Base-by-base conservation (phyloP, 2,797 vertebrate species). In the Eidolon dupreanum region DNA sequence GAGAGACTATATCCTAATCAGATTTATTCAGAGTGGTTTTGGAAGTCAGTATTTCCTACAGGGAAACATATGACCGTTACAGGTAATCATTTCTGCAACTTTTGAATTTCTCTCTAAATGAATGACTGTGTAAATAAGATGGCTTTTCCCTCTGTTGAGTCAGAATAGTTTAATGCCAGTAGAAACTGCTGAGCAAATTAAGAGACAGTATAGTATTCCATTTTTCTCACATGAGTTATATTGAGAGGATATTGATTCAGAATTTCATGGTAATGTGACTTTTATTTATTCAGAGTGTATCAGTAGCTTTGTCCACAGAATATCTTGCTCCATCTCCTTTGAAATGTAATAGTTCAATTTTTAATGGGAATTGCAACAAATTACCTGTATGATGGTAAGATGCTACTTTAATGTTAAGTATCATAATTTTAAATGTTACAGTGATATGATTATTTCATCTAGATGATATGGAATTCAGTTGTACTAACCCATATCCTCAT, bases 61-160 rank as follows among this genome's bases (percentile, higher is more conserved):
- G 49, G 81, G 31, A 36, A 71, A 20, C 24, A 43, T 17, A 63
- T 16, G 20, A 71, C 15, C 65, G 13, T 66, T 81, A 51, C 1
- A 81, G 24, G 33, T 84, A 86, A 77, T 94, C 13, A 82, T 89
- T 66, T 84, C 28, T 94, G 68, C 22, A 20, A 83, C 16, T 90
- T 96, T 43, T 73, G 46, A 77, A 66, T 88, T 87, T 89, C 59
- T 81, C 12, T 89, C 41, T 82, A 55, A 68, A 15, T 46, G 4
- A 59, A 8, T 31, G 85, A 87, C 31, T 87, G 24, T 73, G 9
- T 84, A 53, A 94, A 83, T 78, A 96, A 86, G 12, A 36, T 49
- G 16, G 5, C 31, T 46, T 33, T 89, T 66, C 20, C 6, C 20
- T 13, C 1, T 46, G n/a, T 55, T 83, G 31, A 31, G 28, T 15